A percentile compares a stretch with the other conserved stretches of the same genome.
phyloP scores from a whole-genome alignment of 2,888 invertebrate genomes.

The Chymomyza procnemis region DNA sequence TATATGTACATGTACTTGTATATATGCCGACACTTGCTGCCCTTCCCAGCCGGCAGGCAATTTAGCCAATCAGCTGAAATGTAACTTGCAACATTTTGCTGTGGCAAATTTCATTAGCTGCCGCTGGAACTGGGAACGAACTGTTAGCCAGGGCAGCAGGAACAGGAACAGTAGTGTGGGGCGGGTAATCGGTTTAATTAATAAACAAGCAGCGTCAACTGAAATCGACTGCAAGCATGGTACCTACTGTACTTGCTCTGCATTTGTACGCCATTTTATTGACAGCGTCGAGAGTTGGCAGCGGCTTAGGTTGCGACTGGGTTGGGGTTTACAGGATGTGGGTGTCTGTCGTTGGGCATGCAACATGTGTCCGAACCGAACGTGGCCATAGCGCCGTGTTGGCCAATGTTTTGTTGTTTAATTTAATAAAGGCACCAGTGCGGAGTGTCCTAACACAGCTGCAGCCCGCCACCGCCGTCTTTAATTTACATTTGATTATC shows the following conservation, averaged over 20 bases:
- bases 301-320: neutral
- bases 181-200: slow-evolving; percentile 40
- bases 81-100: neutral
- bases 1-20: neutral
- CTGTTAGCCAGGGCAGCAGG: neutral
- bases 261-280: slow-evolving; percentile 17
- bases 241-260: neutral
- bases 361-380: neutral
- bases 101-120: slow-evolving; percentile 38
- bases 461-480: neutral
- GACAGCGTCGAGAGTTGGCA: slow-evolving; percentile 22
- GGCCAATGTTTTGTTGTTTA: slow-evolving; percentile 31
- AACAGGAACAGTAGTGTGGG: neutral
- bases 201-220: slow-evolving; percentile 24
- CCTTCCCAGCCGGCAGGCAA: neutral
- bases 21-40: neutral
- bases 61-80: neutral
- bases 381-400: neutral
- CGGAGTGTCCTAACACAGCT: neutral
- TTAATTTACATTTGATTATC: slow-evolving; percentile 6
- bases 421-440: slow-evolving; percentile 27
- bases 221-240: neutral
- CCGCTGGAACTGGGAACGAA: neutral
- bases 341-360: neutral
- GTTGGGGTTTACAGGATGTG: too few species aligned